A percentile compares a stretch with the other conserved stretches of the same genome.
phyloP scores from a whole-genome alignment of 1,140 invertebrate species.

The Latrodectus geometricus region DNA sequence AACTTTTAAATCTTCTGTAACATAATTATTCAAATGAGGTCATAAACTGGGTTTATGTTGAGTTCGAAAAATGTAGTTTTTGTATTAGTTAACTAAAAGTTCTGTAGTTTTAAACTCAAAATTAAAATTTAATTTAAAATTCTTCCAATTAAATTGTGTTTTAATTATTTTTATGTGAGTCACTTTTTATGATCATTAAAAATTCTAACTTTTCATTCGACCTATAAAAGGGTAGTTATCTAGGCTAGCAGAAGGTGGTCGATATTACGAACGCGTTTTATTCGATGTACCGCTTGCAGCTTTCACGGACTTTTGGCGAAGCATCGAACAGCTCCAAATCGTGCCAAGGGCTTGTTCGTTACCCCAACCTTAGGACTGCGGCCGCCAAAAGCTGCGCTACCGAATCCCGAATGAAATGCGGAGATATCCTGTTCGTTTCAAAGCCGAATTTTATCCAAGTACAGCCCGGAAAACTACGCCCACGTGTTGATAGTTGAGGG shows the following conservation, averaged over 20 bases:
- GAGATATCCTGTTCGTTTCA: not conserved
- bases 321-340: slow-evolving; percentile 16
- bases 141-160: no score
- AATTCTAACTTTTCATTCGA: no score
- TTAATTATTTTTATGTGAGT: no score
- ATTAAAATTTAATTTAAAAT: no score
- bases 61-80: no score
- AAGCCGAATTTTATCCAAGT: slow-evolving; percentile 1
- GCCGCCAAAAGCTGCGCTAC: slow-evolving; percentile 31
- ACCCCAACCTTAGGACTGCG: slow-evolving; percentile 1
- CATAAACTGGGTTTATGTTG: no score
- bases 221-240: not conserved
- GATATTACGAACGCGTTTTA: slow-evolving; percentile 12
- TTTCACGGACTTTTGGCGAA: slow-evolving; percentile 31
- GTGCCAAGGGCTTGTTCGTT: slow-evolving; percentile 24
- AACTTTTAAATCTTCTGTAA: no score
- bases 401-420: not conserved
- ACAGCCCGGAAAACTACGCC: not conserved
- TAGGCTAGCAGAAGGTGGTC: slow-evolving; percentile 2
- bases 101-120: no score
- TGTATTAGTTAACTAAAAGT: no score
- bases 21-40: no score
- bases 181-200: no score
- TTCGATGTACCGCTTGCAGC: not conserved
- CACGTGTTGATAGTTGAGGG: slow-evolving; percentile 39